phyloP scores from a whole-genome alignment of 1,140 invertebrate genomes.

The Ganaspis sp. region DNA sequence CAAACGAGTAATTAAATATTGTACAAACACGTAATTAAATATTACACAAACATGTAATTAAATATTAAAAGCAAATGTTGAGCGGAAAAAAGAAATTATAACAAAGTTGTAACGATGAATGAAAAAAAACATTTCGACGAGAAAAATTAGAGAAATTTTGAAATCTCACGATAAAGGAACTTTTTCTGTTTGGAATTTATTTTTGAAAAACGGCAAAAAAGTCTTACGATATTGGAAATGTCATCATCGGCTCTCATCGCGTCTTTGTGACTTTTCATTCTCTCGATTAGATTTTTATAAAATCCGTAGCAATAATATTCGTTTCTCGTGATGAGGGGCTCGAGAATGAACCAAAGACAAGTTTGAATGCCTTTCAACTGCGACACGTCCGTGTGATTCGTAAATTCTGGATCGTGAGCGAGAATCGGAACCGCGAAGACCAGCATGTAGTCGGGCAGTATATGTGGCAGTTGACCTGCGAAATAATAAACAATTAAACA shows the following conservation, averaged over 20 bases:
- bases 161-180: no score
- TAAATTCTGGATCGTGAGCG: constrained; percentile 92
- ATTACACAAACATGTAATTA: no score
- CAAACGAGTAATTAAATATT: no score
- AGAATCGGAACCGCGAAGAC: constrained; percentile 96
- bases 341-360: constrained; percentile 95
- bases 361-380: constrained; percentile 87
- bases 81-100: no score
- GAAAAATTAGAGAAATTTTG: no score
- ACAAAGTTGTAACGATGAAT: no score
- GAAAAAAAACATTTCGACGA: no score
- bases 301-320: constrained; percentile 97
- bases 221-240: constrained; percentile 86
- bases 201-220: not conserved
- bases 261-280: constrained; percentile 95
- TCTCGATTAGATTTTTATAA: constrained; percentile 94
- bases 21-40: no score
- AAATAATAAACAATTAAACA: constrained; percentile 41
- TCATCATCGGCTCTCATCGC: constrained; percentile 89
- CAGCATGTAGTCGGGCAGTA: constrained; percentile 96
- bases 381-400: constrained; percentile 83
- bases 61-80: no score
- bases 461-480: constrained; percentile 85
- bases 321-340: constrained; percentile 94
- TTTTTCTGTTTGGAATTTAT: no score